Evolutionary conservation across 2,113 vertebrate species (phyloP).

Genomic region (Prionailurus bengalensis): DNA sequence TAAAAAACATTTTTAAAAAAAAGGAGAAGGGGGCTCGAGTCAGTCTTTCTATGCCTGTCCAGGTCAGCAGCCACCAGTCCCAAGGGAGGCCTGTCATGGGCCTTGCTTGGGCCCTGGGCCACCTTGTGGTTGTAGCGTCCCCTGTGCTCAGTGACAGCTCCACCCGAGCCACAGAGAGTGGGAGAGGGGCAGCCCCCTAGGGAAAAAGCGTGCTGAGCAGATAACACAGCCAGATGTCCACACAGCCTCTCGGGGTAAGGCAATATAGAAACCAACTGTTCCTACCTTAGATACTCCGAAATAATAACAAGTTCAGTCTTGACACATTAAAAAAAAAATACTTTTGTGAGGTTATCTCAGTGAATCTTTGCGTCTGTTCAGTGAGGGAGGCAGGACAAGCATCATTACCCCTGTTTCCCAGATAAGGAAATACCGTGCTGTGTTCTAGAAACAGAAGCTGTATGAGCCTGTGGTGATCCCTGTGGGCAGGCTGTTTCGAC

Average conservation of each 20-base stretch:
- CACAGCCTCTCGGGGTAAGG: background rate
- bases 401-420: rapidly evolving
- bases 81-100: rapidly evolving
- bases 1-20: background rate
- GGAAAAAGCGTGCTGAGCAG: background rate
- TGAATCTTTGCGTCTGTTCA: background rate
- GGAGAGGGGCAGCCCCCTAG: background rate
- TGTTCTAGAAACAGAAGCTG: constrained; percentile 93
- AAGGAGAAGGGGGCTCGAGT: background rate
- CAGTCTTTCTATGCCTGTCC: background rate
- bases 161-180: background rate
- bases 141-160: background rate
- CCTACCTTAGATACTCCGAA: background rate
- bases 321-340: background rate
- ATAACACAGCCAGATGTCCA: background rate
- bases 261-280: background rate
- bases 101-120: background rate
- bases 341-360: background rate
- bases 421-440: background rate
- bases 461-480: constrained; percentile 91
- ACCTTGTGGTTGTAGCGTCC: rapidly evolving
- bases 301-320: background rate
- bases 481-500: constrained; percentile 91
- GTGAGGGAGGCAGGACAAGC: background rate
- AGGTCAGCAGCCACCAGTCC: rapidly evolving